Conservation (phyloP, 2,888 invertebrate genomes). For the Drosophila histrio region DNA sequence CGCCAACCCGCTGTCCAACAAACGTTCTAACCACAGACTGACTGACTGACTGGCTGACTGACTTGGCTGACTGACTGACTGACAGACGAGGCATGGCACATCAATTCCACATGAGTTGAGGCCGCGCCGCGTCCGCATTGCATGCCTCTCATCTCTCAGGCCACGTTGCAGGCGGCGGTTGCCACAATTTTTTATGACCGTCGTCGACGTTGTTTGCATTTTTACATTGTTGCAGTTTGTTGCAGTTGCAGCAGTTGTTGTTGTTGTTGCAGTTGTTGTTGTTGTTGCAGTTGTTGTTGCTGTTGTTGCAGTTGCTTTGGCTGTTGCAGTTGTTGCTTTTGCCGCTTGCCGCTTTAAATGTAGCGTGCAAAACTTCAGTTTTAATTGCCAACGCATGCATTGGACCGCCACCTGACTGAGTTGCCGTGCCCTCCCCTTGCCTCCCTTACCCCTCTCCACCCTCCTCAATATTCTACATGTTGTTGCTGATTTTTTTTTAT, state of each 20-base stretch:
- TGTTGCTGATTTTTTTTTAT: constrained; percentile 45
- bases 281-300: constrained; percentile 21
- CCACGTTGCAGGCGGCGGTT: constrained; percentile 21
- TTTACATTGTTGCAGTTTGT: constrained; percentile 65
- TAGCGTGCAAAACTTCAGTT: constrained; percentile 77
- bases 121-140: constrained; percentile 60
- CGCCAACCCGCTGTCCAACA: too few species aligned
- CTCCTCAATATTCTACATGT: background rate
- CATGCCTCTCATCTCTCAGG: constrained; percentile 24
- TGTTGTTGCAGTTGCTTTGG: constrained; percentile 10
- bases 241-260: constrained; percentile 42
- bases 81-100: constrained; percentile 74
- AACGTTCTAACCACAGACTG: constrained; percentile 12
- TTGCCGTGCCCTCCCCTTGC: constrained; percentile 5
- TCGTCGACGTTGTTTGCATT: constrained; percentile 55
- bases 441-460: background rate
- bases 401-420: constrained; percentile 70
- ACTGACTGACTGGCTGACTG: constrained; percentile 53
- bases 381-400: constrained; percentile 75
- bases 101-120: constrained; percentile 77
- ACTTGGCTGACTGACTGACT: constrained; percentile 27
- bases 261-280: constrained; percentile 35
- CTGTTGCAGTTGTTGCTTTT: constrained; percentile 39
- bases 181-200: constrained; percentile 70
- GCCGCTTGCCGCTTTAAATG: constrained; percentile 71